A percentile compares a stretch with the other conserved stretches of the same genome.
phyloP scores from a whole-genome alignment of 2,888 invertebrate species.

The Macrophya alboannulata region DNA sequence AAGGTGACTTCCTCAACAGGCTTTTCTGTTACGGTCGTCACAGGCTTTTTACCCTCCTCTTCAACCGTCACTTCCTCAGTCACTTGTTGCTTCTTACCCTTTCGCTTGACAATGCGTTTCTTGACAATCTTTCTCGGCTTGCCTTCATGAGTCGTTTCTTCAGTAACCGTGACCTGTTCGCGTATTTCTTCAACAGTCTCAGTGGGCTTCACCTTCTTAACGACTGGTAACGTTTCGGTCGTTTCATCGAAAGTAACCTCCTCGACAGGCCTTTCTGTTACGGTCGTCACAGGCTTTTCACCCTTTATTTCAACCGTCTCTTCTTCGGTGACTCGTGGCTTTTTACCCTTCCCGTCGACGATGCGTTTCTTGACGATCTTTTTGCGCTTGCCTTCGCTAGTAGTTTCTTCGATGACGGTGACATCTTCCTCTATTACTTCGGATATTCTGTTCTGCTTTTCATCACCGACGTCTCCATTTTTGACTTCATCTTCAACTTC shows the following conservation, averaged over 20 bases:
- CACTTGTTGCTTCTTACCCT: slow-evolving; percentile 71
- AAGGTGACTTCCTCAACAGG: slow-evolving; percentile 69
- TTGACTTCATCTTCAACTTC: slow-evolving; percentile 70
- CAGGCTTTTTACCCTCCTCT: slow-evolving; percentile 80
- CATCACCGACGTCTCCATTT: slow-evolving; percentile 25
- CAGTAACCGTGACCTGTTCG: slow-evolving; percentile 76
- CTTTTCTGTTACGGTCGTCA: slow-evolving; percentile 76
- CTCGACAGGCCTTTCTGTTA: no score
- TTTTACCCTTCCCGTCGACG: slow-evolving; percentile 74
- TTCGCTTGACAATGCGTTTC: slow-evolving; percentile 74
- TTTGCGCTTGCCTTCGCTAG: slow-evolving; percentile 63
- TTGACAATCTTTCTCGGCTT: slow-evolving; percentile 69
- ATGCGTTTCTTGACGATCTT: slow-evolving; percentile 72
- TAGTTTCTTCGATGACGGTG: slow-evolving; percentile 70
- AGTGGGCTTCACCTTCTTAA: slow-evolving; percentile 62
- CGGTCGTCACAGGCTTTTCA: slow-evolving; percentile 72
- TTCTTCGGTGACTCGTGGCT: slow-evolving; percentile 75
- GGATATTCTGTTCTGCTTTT: no score
- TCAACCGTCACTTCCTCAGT: slow-evolving; percentile 79
- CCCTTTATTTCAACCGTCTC: slow-evolving; percentile 80
- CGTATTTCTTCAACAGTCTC: slow-evolving; percentile 72
- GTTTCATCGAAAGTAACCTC: no score
- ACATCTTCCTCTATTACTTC: no score
- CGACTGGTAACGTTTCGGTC: no score
- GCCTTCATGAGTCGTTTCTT: slow-evolving; percentile 66